Base-by-base conservation (phyloP, 2,888 invertebrate species). In the Phoronis australis region DNA sequence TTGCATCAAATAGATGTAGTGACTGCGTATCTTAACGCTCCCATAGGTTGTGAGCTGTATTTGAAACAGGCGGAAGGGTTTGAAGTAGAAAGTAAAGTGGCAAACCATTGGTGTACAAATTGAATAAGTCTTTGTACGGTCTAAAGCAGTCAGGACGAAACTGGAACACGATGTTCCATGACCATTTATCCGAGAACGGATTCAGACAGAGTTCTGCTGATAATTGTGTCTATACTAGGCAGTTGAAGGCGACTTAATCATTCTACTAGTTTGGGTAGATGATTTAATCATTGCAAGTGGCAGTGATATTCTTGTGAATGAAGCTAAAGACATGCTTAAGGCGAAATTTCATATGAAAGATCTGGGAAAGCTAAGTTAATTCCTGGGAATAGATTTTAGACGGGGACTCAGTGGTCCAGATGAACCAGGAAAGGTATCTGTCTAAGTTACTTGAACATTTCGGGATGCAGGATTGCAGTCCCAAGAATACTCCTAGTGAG, bases 201-300 rank as follows among this genome's bases (percentile, higher is more conserved):
- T 48, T 48, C 39, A 21, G n/a, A 20, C 40, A 47, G 20, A 26
- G 26, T 18, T 1, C 24, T 6, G 37, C 23, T 22, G 41, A 47
- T 21, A 25, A 4, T 40, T 41, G 31, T 47, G 12, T 47, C 21
- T 23, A 41, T 26, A 21, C 40, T 41, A 40, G 15, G 21, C 22
- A 5, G n/a, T n/a, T n/a, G n/a, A n/a, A n/a, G n/a, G n/a, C n/a
- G n/a, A n/a, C n/a, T n/a, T 6, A 23, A 23, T 27, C 5, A 46
- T 50, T 18, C 12, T 50, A n/a, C 21, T 46, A 15, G 20, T 45
- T 5, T 50, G 50, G 50, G 46, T 50, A 4, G 50, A 50, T 50
- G 50, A 50, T 46, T 22, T 50, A 18, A 35, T 50, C 12, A 27
- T 46, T 5, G 46, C 41, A 24, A 35, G 37, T 9, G 35, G 25